A percentile compares a stretch with the other conserved stretches of the same genome.
These are phyloP conservation scores for Agelaius tricolor DNA, from an alignment of 2,113 vertebrate genomes.

Conservation along the genomic window DNA sequence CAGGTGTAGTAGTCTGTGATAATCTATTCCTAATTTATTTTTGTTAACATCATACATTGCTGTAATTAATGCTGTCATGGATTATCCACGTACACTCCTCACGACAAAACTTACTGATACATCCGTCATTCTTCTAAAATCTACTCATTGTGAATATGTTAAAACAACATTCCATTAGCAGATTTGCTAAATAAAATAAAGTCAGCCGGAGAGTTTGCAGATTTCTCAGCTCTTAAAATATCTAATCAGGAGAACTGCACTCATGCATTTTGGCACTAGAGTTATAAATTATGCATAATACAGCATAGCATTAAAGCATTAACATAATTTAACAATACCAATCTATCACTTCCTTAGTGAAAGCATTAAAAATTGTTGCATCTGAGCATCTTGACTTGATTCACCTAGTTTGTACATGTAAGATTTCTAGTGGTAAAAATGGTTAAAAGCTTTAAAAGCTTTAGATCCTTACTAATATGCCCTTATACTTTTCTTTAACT, in stretches of 20 bases:
- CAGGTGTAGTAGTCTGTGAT: constrained; percentile 48
- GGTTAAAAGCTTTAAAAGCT: not conserved
- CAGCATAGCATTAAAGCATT: constrained; percentile 65
- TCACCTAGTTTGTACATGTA: not conserved
- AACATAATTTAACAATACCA: constrained; percentile 60
- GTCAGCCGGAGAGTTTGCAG: constrained; percentile 33
- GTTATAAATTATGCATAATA: constrained; percentile 69
- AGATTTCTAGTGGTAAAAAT: not conserved
- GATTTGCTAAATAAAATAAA: constrained; percentile 49
- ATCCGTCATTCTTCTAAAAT: not conserved
- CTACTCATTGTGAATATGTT: not conserved
- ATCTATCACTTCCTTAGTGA: constrained; percentile 17
- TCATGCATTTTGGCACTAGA: constrained; percentile 47
- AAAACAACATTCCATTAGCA: not conserved
- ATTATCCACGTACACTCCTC: not conserved
- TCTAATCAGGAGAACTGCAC: constrained; percentile 39
- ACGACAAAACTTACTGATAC: not conserved
- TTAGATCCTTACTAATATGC: not conserved
- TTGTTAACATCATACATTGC: constrained; percentile 24
- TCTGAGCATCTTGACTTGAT: not conserved
- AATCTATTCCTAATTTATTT: constrained; percentile 31
- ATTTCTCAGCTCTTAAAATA: constrained; percentile 50
- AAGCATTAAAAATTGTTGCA: constrained; percentile 3
- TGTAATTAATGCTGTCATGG: not conserved
- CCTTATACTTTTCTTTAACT: not conserved